phyloP scores from a whole-genome alignment of 2,888 invertebrate genomes.

The Nomada fucata region DNA sequence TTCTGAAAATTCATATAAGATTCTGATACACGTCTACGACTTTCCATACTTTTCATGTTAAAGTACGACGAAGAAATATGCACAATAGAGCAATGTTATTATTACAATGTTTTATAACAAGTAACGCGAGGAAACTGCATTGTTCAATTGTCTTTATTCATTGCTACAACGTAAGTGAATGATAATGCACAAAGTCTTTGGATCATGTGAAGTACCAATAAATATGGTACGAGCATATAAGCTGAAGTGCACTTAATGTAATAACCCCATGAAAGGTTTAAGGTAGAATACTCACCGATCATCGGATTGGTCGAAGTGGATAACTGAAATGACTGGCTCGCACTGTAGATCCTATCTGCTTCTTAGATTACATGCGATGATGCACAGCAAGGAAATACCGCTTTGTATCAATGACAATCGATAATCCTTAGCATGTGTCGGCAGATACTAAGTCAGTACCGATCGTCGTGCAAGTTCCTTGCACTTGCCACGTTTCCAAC shows the following conservation, averaged over 20 bases:
- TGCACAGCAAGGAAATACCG: constrained; percentile 4
- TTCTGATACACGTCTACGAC: too few species aligned
- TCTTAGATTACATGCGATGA: constrained; percentile 26
- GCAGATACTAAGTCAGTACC: neutral
- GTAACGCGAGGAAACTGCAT: neutral
- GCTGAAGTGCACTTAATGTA: constrained; percentile 24
- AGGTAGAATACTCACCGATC: constrained; percentile 19
- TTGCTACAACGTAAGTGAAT: neutral
- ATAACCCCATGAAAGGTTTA: constrained; percentile 21
- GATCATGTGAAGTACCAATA: constrained; percentile 7
- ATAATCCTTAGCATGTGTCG: neutral
- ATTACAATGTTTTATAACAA: too few species aligned
- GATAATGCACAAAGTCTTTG: neutral
- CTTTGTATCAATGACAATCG: constrained; percentile 24
- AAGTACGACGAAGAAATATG: too few species aligned
- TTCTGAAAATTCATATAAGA: too few species aligned
- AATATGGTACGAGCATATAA: neutral
- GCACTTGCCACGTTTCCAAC: neutral
- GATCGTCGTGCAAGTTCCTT: neutral
- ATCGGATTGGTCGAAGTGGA: constrained; percentile 13
- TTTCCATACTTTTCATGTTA: too few species aligned
- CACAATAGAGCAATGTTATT: too few species aligned
- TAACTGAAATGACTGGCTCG: constrained; percentile 33
- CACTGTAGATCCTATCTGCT: constrained; percentile 26
- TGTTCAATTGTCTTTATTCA: neutral